Evolutionary conservation across 2,797 vertebrate species (phyloP).

Genomic region (Sebastes itinus): DNA sequence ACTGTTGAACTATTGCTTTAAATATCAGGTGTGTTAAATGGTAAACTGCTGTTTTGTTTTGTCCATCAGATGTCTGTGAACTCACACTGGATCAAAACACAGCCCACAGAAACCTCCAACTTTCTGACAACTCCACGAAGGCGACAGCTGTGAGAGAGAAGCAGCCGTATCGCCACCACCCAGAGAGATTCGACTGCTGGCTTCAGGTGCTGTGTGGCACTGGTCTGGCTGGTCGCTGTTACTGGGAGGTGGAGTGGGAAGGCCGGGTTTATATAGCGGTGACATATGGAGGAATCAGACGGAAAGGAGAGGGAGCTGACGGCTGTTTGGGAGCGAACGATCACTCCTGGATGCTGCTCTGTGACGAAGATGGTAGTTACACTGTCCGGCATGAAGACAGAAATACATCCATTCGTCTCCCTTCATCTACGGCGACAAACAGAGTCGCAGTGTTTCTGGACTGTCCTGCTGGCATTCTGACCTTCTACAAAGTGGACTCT

Average conservation of each 20-base stretch:
- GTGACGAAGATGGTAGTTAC: background rate
- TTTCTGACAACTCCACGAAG: background rate
- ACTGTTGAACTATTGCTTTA: background rate
- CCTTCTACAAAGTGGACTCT: background rate
- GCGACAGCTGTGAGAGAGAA: background rate
- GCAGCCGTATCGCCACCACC: background rate
- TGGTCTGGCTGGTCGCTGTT: background rate
- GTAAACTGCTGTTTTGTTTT: background rate
- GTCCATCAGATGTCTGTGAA: background rate
- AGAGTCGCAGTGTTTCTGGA: background rate
- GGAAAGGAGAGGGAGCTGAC: background rate
- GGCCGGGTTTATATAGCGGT: background rate
- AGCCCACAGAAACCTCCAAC: background rate
- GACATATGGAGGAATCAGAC: background rate
- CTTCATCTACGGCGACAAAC: background rate
- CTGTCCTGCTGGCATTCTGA: background rate
- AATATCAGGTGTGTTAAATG: background rate
- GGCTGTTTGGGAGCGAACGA: background rate
- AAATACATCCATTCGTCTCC: background rate
- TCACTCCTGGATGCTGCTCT: background rate
- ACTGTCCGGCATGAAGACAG: background rate
- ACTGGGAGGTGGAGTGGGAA: background rate
- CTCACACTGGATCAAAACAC: conserved; percentile 1
- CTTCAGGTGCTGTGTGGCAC: background rate
- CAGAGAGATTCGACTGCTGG: background rate